Evolutionary conservation across 2,113 vertebrate species (phyloP).

Genomic region (Australoheros scitulus): DNA sequence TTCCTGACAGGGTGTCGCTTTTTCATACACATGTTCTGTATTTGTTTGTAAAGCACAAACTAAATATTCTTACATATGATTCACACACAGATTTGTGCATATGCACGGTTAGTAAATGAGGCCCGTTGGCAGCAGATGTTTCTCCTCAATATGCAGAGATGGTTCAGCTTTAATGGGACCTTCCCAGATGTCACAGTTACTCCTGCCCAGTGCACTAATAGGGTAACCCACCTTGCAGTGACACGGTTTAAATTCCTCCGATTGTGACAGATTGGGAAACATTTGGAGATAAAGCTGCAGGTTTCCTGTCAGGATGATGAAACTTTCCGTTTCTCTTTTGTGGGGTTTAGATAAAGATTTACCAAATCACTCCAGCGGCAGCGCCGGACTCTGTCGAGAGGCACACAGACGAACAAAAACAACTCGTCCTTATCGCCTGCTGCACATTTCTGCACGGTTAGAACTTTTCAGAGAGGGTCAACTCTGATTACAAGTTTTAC

Average conservation of each 20-base stretch:
- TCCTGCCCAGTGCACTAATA: not conserved
- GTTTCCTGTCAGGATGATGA: slow-evolving; percentile 2
- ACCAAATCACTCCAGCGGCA: slow-evolving; percentile 5
- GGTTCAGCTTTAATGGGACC: too few species aligned
- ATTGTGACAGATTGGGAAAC: not conserved
- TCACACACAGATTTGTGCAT: too few species aligned
- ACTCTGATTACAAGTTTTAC: not conserved
- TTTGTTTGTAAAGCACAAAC: too few species aligned
- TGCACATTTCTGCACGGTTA: not conserved
- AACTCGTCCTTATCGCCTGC: slow-evolving; percentile 4
- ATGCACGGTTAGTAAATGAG: too few species aligned
- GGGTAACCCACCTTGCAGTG: not conserved
- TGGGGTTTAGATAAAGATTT: slow-evolving; percentile 31
- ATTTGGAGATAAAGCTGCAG: not conserved
- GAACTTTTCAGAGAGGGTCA: not conserved
- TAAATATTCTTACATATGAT: too few species aligned
- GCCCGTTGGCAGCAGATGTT: too few species aligned
- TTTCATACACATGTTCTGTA: too few species aligned
- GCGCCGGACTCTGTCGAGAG: not conserved
- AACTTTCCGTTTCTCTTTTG: slow-evolving; percentile 16
- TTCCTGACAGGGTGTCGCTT: too few species aligned
- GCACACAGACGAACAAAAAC: slow-evolving; percentile 6
- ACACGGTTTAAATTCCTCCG: slow-evolving; percentile 5
- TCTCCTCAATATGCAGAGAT: too few species aligned
- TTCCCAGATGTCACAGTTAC: too few species aligned